Evolutionary conservation across 2,888 invertebrate species (phyloP).

Genomic region (Latheticus oryzae): DNA sequence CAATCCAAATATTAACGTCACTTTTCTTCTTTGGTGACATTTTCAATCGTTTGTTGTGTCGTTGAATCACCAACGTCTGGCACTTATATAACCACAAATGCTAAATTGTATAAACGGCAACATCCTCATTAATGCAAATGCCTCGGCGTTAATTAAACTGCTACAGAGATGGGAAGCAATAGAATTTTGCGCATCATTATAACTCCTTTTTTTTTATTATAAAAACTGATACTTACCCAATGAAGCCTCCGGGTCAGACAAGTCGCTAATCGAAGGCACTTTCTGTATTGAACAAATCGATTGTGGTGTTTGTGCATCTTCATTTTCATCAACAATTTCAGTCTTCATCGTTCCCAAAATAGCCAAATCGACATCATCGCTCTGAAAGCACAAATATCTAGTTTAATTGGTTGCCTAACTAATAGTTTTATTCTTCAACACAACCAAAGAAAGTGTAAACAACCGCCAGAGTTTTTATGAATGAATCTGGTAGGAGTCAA

Average conservation of each 20-base stretch:
- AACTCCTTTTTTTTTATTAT: not conserved
- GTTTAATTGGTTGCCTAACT: slow-evolving; percentile 24
- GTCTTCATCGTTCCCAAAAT: slow-evolving; percentile 67
- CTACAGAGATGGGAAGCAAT: slow-evolving; percentile 18
- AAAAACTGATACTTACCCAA: slow-evolving; percentile 76
- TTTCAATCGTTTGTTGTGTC: slow-evolving; percentile 6
- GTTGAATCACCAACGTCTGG: slow-evolving; percentile 31
- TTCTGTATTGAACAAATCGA: slow-evolving; percentile 77
- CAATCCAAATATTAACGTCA: slow-evolving; percentile 8
- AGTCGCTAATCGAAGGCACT: slow-evolving; percentile 90
- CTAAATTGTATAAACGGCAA: slow-evolving; percentile 51
- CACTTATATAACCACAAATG: slow-evolving; percentile 39
- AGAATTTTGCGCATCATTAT: too few species aligned
- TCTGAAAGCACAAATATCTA: slow-evolving; percentile 53
- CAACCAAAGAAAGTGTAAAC: slow-evolving; percentile 33
- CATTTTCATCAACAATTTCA: slow-evolving; percentile 70
- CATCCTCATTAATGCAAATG: slow-evolving; percentile 51
- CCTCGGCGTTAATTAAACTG: slow-evolving; percentile 36
- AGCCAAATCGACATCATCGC: slow-evolving; percentile 60
- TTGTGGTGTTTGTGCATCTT: slow-evolving; percentile 71
- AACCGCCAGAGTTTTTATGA: slow-evolving; percentile 49
- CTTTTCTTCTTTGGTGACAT: slow-evolving; percentile 3
- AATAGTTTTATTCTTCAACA: not conserved
- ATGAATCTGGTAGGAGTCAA: slow-evolving; percentile 51
- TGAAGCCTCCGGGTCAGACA: slow-evolving; percentile 90